phyloP scores from a whole-genome alignment of 2,888 invertebrate genomes.

The Drosophila silvestris region DNA sequence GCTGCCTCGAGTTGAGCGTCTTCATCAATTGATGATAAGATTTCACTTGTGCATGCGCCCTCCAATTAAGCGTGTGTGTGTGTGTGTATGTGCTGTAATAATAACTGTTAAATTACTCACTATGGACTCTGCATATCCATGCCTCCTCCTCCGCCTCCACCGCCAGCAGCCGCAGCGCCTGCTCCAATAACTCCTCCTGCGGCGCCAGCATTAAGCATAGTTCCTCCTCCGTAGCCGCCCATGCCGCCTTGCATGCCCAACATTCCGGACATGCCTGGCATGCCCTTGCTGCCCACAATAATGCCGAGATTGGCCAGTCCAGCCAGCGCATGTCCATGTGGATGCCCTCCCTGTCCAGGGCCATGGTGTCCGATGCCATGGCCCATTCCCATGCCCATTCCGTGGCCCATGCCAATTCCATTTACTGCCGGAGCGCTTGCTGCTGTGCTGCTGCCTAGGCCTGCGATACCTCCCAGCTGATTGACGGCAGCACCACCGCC shows the following conservation, averaged over 20 bases:
- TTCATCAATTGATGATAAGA: slow-evolving; percentile 77
- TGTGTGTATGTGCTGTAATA: slow-evolving; percentile 20
- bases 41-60: slow-evolving; percentile 57
- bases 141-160: slow-evolving; percentile 49
- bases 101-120: slow-evolving; percentile 62
- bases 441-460: slow-evolving; percentile 41
- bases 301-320: slow-evolving; percentile 80
- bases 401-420: slow-evolving; percentile 27
- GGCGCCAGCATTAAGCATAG: slow-evolving; percentile 62
- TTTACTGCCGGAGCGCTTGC: slow-evolving; percentile 26
- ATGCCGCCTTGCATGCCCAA: slow-evolving; percentile 49
- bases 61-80: slow-evolving; percentile 48
- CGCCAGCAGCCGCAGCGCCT: slow-evolving; percentile 56
- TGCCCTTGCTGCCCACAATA: slow-evolving; percentile 66
- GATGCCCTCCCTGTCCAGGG: slow-evolving; percentile 45
- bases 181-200: slow-evolving; percentile 27
- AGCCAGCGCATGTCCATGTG: slow-evolving; percentile 77
- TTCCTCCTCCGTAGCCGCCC: slow-evolving; percentile 50
- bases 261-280: slow-evolving; percentile 36
- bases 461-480: slow-evolving; percentile 43
- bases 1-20: slow-evolving; percentile 47
- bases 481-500: slow-evolving; percentile 50
- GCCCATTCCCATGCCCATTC: slow-evolving; percentile 25
- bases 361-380: slow-evolving; percentile 29
- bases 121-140: slow-evolving; percentile 72